Evolutionary conservation across 2,113 vertebrate genomes (phyloP), one percentile per base, ranked within the genome.

Genomic region (Megalops atlanticus): DNA sequence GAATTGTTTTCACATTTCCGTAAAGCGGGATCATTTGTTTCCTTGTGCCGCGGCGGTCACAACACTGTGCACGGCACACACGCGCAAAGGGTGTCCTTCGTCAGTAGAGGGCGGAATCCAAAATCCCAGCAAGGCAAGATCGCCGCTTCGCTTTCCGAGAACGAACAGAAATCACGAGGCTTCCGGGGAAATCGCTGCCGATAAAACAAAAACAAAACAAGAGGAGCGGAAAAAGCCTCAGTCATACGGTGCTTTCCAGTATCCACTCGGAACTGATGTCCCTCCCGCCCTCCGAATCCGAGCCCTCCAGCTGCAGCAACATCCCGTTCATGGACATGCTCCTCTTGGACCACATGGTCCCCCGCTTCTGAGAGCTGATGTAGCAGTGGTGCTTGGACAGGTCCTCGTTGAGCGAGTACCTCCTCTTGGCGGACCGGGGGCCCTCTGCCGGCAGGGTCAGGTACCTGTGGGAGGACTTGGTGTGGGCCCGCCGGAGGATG

Each of bases 251-350:
- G 88, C 93, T 98, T 94, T 97, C 96, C 91, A 97, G 94, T 91
- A 97, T 94, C 94, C 95, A 97, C 93, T 98, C 96, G 79, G 96
- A 95, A 90, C 94, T 92, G 94, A 92, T 84, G 93, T 92, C 82
- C 92, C 93, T 87, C 94, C 94, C 58, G n/a, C 85, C 92, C 93
- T 8, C 93, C 86, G 39, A 85, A 68, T 35, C 86, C 31, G 89
- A 85, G 90, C 85, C 52, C 81, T 92, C 91, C 5, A 94, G 87
- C 84, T 88, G 95, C 38, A 93, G 90, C 45, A 97, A 89, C 89
- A 97, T 95, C 6, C 93, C 95, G 69, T 96, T 98, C 96, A 98
- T 92, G 24, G 97, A 99, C 88, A 97, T 40, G 91, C 96, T 98
- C 80, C 97, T 90, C 74, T 97, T 96, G 87, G 96, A 94, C 88